phyloP scores from a whole-genome alignment of 2,113 vertebrate species.

The Bostrychus sinensis region DNA sequence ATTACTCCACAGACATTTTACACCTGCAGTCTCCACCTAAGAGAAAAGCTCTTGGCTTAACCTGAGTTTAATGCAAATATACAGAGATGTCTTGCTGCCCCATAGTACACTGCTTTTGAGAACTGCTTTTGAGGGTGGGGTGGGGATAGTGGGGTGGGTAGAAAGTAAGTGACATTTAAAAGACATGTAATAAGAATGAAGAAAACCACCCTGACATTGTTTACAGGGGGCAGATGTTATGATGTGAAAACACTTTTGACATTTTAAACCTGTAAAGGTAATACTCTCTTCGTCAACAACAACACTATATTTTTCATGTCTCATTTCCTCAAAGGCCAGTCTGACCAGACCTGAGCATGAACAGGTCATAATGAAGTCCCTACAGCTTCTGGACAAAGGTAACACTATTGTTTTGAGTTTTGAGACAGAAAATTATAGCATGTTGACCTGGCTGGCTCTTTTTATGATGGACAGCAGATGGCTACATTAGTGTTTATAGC shows the following conservation, averaged over 20 bases:
- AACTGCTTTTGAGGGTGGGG: too few species aligned
- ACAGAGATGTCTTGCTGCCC: too few species aligned
- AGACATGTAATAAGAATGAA: background rate
- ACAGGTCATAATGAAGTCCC: background rate
- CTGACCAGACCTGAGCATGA: background rate
- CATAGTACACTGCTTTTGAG: too few species aligned
- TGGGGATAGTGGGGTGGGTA: too few species aligned
- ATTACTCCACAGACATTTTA: background rate
- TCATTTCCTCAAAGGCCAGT: slow-evolving; percentile 9
- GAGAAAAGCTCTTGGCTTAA: background rate
- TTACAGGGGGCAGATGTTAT: background rate
- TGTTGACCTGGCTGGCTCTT: too few species aligned
- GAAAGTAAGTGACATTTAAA: background rate
- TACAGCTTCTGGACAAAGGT: too few species aligned
- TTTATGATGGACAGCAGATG: too few species aligned
- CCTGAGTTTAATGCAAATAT: too few species aligned
- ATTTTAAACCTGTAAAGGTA: background rate
- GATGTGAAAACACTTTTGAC: slow-evolving; percentile 4
- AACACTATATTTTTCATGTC: background rate
- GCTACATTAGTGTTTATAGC: too few species aligned
- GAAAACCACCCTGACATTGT: background rate
- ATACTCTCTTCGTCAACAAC: background rate
- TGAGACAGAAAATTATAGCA: too few species aligned
- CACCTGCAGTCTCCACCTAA: background rate
- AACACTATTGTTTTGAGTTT: too few species aligned